phyloP scores from a whole-genome alignment of 2,888 invertebrate species.

The Acanthosepion lycidas region DNA sequence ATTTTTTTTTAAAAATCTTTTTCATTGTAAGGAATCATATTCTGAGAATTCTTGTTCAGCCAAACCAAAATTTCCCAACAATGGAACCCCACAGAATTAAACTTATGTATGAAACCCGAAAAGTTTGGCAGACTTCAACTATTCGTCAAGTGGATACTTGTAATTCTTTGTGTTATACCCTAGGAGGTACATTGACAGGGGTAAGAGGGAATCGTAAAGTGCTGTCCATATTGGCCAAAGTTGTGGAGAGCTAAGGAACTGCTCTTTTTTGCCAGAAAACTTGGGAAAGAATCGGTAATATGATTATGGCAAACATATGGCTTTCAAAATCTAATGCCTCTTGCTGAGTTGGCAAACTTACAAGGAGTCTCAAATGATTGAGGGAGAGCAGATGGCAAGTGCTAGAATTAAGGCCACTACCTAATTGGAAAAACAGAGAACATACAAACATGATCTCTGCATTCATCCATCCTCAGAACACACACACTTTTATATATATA shows the following conservation, averaged over 20 bases:
- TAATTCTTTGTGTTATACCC: background rate
- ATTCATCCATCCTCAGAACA: background rate
- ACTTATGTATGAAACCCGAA: background rate
- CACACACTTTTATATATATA: background rate
- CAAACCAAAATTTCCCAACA: background rate
- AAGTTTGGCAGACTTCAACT: background rate
- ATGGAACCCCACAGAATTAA: background rate
- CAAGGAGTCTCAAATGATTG: background rate
- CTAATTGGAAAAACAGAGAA: background rate
- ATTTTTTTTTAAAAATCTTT: no score
- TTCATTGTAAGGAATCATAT: no score
- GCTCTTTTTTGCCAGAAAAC: slow-evolving; percentile 23
- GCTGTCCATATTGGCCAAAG: background rate
- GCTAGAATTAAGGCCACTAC: background rate
- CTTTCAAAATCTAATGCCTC: background rate
- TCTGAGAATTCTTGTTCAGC: no score
- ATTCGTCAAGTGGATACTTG: background rate
- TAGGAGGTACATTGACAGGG: background rate
- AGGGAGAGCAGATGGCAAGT: slow-evolving; percentile 12
- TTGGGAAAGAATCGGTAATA: background rate
- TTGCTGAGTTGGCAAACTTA: background rate
- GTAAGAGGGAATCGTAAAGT: background rate
- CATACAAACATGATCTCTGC: background rate
- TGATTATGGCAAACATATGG: background rate
- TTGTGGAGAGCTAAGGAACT: background rate